phyloP scores from a whole-genome alignment of 2,888 invertebrate genomes.

The Chrysolina americana region DNA sequence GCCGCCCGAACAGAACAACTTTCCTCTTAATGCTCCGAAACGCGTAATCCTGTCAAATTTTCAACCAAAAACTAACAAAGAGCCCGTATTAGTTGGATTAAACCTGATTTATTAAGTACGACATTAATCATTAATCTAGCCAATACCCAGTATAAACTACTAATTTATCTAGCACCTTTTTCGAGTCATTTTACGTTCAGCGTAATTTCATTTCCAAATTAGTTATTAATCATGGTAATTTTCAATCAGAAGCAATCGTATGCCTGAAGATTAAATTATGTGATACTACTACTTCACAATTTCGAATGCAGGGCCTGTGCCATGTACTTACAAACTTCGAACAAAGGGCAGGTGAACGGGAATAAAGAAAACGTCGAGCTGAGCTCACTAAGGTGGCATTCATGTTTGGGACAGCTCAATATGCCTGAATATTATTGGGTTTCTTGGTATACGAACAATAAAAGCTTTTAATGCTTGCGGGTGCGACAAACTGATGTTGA shows the following conservation, averaged over 20 bases:
- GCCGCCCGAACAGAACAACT: neutral
- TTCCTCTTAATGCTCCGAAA: conserved; percentile 1
- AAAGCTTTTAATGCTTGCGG: conserved; percentile 38
- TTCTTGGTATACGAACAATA: conserved; percentile 44
- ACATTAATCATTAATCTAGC: conserved; percentile 19
- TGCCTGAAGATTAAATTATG: conserved; percentile 41
- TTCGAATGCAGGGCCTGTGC: conserved; percentile 37
- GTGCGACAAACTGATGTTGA: conserved; percentile 31
- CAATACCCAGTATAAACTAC: conserved; percentile 15
- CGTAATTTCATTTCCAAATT: conserved; percentile 34
- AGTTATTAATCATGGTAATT: conserved; percentile 45
- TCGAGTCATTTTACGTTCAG: conserved; percentile 17
- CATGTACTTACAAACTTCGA: conserved; percentile 42
- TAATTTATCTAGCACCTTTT: conserved; percentile 25
- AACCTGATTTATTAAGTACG: conserved; percentile 16
- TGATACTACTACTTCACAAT: conserved; percentile 41
- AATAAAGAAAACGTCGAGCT: conserved; percentile 38
- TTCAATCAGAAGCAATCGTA: conserved; percentile 35
- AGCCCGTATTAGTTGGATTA: conserved; percentile 14
- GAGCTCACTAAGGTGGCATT: conserved; percentile 8
- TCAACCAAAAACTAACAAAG: conserved; percentile 2
- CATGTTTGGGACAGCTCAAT: conserved; percentile 18
- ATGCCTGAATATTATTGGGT: conserved; percentile 45
- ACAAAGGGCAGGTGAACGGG: conserved; percentile 48
- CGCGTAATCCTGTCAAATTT: conserved; percentile 7